Base-by-base conservation (phyloP, 2,113 vertebrate species). In the Burhinus oedicnemus region DNA sequence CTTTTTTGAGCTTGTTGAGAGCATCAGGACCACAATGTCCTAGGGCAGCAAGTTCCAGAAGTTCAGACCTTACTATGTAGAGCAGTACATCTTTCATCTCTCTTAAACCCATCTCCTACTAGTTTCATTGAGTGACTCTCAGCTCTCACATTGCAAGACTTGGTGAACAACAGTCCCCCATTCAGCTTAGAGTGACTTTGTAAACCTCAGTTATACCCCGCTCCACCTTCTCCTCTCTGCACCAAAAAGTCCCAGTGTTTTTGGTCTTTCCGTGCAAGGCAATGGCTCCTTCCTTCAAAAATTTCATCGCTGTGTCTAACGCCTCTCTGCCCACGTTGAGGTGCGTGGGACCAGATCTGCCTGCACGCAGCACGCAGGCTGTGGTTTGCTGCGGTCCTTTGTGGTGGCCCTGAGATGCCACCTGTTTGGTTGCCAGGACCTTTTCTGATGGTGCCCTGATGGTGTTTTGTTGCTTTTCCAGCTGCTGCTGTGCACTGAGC, bases 301-400 rank as follows among this genome's bases (percentile, higher is more conserved):
- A 44, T 8, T 8, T 32, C 7, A 0, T 45, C 47, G 21, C 30
- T 12, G 1, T 12, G 7, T 16, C 60, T 25, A 18, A 23, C 0
- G 1, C 34, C 22, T 42, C 36, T 8, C 66, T 90, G 75, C 26
- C 27, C 51, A 5, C 0, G 0, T 0, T n/a, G 25, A 74, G 29
- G 54, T 19, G n/a, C 29, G 6, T 12, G 27, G 44, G 49, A 18
- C 15, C 23, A 29, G 26, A n/a, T 5, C 29, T 3, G 17, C 15
- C 54, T 42, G 68, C 40, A 47, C 0, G 0, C 26, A 95, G 68
- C 49, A 40, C 6, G 2, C n/a, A 29, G 29, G 54, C 36, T 26
- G 11, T 8, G 58, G 8, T 61, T 77, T 87, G 52, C 32, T 1
- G 0, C 1, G 3, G 32, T 65, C 60, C 92, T 51, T 7, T 30